Conservation (phyloP, 2,888 invertebrate genomes). For the Nezara viridula region DNA sequence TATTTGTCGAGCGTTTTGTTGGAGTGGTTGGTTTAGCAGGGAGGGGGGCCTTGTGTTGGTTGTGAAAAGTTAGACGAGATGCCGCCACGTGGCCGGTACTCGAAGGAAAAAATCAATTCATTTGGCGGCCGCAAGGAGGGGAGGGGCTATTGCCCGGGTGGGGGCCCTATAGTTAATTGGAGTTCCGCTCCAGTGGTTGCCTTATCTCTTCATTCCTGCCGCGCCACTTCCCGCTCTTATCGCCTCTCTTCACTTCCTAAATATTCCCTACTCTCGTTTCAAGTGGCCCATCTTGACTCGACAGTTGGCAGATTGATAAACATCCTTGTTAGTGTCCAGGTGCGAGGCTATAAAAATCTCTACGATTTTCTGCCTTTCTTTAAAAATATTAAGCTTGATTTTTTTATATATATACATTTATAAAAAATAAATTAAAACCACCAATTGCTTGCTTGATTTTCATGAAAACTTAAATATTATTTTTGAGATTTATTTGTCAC, state of each 20-base stretch:
- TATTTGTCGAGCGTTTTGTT: neutral
- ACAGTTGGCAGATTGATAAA: neutral
- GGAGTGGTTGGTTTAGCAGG: neutral
- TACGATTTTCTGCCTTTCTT: too few relatives aligned
- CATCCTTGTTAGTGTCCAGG: neutral
- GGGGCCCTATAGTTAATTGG: constrained; percentile 58
- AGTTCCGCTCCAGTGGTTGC: constrained; percentile 50
- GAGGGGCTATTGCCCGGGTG: neutral
- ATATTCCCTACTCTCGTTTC: neutral
- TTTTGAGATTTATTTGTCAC: too few relatives aligned
- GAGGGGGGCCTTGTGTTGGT: constrained; percentile 37
- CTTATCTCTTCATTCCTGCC: constrained; percentile 60
- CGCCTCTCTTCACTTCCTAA: constrained; percentile 39
- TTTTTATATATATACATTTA: too few relatives aligned
- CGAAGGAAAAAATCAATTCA: constrained; percentile 59
- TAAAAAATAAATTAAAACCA: too few relatives aligned
- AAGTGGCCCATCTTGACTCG: neutral
- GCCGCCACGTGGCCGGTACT: neutral
- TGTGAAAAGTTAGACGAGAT: constrained; percentile 47
- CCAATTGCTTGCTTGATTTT: too few relatives aligned
- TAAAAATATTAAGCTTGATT: too few relatives aligned
- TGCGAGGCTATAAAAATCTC: neutral
- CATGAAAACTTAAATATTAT: too few relatives aligned
- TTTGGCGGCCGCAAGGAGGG: constrained; percentile 54
- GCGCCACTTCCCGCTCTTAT: constrained; percentile 60